Evolutionary conservation across 2,797 vertebrate genomes (phyloP).

Genomic region (Poliocrania exsul): DNA sequence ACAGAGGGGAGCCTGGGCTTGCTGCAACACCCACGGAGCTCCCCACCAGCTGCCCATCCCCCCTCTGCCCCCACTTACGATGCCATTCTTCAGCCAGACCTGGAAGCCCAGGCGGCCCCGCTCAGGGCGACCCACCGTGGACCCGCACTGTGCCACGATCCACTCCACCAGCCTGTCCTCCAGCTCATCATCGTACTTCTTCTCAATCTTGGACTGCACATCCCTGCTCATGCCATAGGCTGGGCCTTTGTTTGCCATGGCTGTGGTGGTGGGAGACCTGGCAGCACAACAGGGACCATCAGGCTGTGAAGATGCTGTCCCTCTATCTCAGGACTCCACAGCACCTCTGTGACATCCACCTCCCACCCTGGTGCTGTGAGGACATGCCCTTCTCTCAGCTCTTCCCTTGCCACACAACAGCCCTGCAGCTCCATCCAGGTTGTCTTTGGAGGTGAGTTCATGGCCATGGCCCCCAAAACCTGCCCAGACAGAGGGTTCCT

Average conservation of each 20-base stretch:
- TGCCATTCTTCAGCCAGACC: conserved; percentile 95
- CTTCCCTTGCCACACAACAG: accelerated
- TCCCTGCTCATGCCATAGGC: conserved; percentile 94
- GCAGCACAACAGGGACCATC: accelerated
- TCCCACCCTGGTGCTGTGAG: not conserved
- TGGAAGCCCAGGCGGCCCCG: conserved; percentile 92
- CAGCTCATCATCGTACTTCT: conserved; percentile 94
- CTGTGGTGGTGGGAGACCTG: conserved; percentile 33
- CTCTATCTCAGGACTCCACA: accelerated
- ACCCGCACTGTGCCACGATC: conserved; percentile 88
- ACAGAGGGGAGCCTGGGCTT: not conserved
- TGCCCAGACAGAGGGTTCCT: accelerated
- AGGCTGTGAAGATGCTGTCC: not conserved
- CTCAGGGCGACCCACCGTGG: conserved; percentile 84
- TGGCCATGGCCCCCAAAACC: not conserved
- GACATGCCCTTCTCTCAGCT: not conserved
- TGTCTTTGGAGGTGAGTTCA: not conserved
- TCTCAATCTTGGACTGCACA: conserved; percentile 95
- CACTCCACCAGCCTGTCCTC: conserved; percentile 93
- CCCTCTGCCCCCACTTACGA: conserved; percentile 34
- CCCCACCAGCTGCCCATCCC: accelerated
- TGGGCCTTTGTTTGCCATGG: conserved; percentile 97
- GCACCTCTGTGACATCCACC: not conserved
- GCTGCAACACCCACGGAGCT: accelerated
- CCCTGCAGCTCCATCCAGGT: not conserved